These are phyloP conservation scores for Anoncus sp. DNA, from an alignment of 2,888 invertebrate species.

Conservation along the genomic window DNA sequence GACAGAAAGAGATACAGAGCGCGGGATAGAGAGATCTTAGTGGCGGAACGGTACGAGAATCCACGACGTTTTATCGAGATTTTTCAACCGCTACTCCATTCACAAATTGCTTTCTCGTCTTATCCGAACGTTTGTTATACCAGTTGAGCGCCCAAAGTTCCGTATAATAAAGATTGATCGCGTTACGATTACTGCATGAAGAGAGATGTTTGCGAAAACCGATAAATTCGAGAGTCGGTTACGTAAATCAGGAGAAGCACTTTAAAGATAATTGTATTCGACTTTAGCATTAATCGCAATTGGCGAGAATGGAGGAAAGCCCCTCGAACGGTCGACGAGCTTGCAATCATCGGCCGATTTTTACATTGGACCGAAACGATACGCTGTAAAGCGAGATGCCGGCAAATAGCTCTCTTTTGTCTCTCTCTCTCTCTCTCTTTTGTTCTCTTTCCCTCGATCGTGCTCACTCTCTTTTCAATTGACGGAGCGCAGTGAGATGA, in stretches of 20 bases:
- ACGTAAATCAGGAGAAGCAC: constrained; percentile 5
- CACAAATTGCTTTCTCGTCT: constrained; percentile 23
- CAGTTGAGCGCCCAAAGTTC: too few species aligned
- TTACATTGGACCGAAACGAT: not conserved
- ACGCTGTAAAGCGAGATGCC: not conserved
- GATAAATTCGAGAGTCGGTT: constrained; percentile 20
- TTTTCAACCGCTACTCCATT: constrained; percentile 10
- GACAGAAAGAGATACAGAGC: not conserved
- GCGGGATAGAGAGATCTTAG: not conserved
- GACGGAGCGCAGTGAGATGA: not conserved
- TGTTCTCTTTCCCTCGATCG: too few species aligned
- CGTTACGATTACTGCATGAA: constrained; percentile 5
- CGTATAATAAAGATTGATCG: constrained; percentile 24
- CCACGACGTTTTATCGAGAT: constrained; percentile 29
- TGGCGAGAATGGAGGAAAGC: not conserved
- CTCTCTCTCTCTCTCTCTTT: not conserved
- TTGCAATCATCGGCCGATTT: not conserved
- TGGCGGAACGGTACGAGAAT: constrained; percentile 18
- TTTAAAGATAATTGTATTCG: constrained; percentile 10
- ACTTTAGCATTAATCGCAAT: constrained; percentile 1
- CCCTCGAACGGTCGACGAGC: not conserved
- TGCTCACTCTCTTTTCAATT: not conserved
- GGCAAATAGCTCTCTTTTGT: not conserved
- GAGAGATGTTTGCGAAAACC: constrained; percentile 17
- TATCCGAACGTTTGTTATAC: too few species aligned